Evolutionary conservation across 2,888 invertebrate genomes (phyloP).

Genomic region (Ochropacha duplaris): DNA sequence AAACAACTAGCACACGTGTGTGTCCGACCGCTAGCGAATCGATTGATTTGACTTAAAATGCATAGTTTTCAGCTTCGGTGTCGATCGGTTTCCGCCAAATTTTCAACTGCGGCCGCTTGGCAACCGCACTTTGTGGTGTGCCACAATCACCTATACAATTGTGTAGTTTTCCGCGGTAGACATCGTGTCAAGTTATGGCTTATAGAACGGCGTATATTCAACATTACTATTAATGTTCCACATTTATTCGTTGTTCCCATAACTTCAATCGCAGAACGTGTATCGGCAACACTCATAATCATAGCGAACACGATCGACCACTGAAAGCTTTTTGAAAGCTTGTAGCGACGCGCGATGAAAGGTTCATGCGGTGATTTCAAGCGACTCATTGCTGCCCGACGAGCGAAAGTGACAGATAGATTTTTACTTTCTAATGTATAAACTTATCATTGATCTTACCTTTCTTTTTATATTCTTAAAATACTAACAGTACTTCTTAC

Average conservation of each 20-base stretch:
- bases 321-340: slow-evolving; percentile 81
- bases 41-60: slow-evolving; percentile 79
- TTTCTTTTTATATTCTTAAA: background rate
- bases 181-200: slow-evolving; percentile 29
- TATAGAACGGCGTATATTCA: slow-evolving; percentile 14
- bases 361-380: slow-evolving; percentile 67
- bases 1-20: slow-evolving; percentile 76
- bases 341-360: slow-evolving; percentile 69
- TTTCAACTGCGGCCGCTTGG: slow-evolving; percentile 72
- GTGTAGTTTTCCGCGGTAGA: slow-evolving; percentile 45
- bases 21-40: slow-evolving; percentile 70
- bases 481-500: background rate
- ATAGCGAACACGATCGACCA: slow-evolving; percentile 67
- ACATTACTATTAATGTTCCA: slow-evolving; percentile 30
- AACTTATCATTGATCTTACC: slow-evolving; percentile 9
- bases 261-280: slow-evolving; percentile 51
- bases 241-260: slow-evolving; percentile 44
- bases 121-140: slow-evolving; percentile 61
- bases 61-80: slow-evolving; percentile 71
- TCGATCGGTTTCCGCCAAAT: slow-evolving; percentile 74
- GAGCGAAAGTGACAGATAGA: slow-evolving; percentile 48
- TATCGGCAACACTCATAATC: slow-evolving; percentile 67
- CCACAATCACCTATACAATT: slow-evolving; percentile 60
- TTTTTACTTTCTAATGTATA: slow-evolving; percentile 22
- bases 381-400: slow-evolving; percentile 54